Base-by-base conservation (phyloP, 2,113 vertebrate species). In the Perca flavescens region DNA sequence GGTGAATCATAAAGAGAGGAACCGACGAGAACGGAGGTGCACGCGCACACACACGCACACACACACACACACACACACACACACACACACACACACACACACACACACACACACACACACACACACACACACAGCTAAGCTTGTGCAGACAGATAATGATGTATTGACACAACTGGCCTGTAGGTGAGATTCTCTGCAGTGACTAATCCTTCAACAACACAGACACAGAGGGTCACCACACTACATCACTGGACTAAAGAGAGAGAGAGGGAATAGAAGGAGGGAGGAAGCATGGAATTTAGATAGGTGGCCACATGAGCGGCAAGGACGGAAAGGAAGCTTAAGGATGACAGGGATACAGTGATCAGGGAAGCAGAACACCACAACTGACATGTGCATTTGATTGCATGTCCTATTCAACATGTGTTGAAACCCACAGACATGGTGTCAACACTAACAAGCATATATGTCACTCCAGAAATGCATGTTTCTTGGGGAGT, bases 161-260 rank as follows among this genome's bases (percentile, higher is more conserved):
- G 72, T 74, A 82, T 66, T 82, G 77, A 77, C 64, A 52, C 25
- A 3, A 53, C 15, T 2, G 58, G 16, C 22, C 52, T 54, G 22
- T 3, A 63, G 81, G 76, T 88, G 83, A 80, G 76, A 65, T 56
- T 80, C 72, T 63, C 69, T 79, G 62, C 46, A 60, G 34, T 19
- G 12, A 69, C 64, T 83, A 67, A 80, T 87, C 83, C 68, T 63
- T 83, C 74, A 81, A 49, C 60, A 52, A 36, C 31, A n/a, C 47
- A 31, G 25, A 79, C 64, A 19, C 70, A 22, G 36, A 25, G 62
- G 52, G 63, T 82, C 74, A 73, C 69, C 64, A 46, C 6, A 46
- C 36, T 65, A 54, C 22, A 79, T 75, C 61, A 77, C 57, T 3
- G 43, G 31, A 25, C 36, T 54, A 36, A 74, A 74, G 50, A 67